phyloP scores from a whole-genome alignment of 2,113 vertebrate genomes.

The Cyprinodon variegatus region DNA sequence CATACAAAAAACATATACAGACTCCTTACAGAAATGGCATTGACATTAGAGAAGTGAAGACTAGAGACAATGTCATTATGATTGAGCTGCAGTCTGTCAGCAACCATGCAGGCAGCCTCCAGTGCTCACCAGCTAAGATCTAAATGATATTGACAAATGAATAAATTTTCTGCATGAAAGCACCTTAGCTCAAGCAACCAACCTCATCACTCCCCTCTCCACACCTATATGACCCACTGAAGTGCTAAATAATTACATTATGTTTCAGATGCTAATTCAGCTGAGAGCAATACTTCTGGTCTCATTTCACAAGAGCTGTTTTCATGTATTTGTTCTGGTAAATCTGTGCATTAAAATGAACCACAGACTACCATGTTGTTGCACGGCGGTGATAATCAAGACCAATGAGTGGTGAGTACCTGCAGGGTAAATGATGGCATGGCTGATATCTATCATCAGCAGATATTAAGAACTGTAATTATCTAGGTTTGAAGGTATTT shows the following conservation, averaged over 20 bases:
- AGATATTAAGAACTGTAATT: slow-evolving; percentile 23
- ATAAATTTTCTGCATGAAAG: slow-evolving; percentile 77
- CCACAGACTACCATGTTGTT: slow-evolving; percentile 14
- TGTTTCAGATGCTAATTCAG: slow-evolving; percentile 70
- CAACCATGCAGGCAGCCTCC: slow-evolving; percentile 40
- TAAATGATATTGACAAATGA: slow-evolving; percentile 81
- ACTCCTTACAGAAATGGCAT: slow-evolving; percentile 20
- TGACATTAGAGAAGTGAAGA: slow-evolving; percentile 37
- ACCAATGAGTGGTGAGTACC: slow-evolving; percentile 16
- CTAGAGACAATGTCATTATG: slow-evolving; percentile 64
- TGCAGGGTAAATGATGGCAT: slow-evolving; percentile 33
- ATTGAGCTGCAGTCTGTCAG: slow-evolving; percentile 59
- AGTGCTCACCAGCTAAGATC: slow-evolving; percentile 68
- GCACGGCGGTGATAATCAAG: slow-evolving; percentile 30
- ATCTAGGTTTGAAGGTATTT: background rate
- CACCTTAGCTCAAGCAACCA: slow-evolving; percentile 58
- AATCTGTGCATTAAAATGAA: slow-evolving; percentile 52
- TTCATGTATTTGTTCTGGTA: slow-evolving; percentile 48
- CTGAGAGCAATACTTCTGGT: slow-evolving; percentile 66
- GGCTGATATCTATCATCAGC: slow-evolving; percentile 23
- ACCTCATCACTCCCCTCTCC: background rate
- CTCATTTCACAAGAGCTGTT: slow-evolving; percentile 54
- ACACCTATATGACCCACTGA: slow-evolving; percentile 48
- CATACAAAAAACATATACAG: slow-evolving; percentile 1
- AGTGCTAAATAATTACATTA: slow-evolving; percentile 79